Conservation (phyloP, 2,113 vertebrate genomes). For the Ptilorrhoa leucosticta region DNA sequence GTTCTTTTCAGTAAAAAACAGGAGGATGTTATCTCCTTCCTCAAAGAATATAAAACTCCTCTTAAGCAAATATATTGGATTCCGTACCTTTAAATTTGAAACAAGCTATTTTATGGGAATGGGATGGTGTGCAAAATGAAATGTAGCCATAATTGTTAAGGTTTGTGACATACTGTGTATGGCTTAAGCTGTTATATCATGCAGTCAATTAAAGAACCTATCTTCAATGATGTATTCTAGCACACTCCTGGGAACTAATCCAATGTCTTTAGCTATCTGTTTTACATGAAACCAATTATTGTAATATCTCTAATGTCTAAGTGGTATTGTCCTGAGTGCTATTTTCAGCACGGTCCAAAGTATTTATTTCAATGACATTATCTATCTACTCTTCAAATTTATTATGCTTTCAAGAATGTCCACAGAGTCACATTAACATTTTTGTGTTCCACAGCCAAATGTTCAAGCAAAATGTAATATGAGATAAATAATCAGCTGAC, state of each 20-base stretch:
- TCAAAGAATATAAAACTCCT: not conserved
- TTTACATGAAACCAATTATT: conserved; percentile 49
- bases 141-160: not conserved
- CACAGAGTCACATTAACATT: conserved; percentile 11
- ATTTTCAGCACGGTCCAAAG: not conserved
- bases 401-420: conserved; percentile 38
- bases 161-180: not conserved
- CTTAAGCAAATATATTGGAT: not conserved
- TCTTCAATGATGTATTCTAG: not conserved
- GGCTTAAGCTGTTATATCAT: not conserved
- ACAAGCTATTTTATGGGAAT: not conserved
- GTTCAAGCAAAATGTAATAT: not conserved
- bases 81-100: conserved; percentile 6
- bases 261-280: conserved; percentile 33
- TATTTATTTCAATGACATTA: not conserved
- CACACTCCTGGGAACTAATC: conserved; percentile 20
- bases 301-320: conserved; percentile 22
- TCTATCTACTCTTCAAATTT: conserved; percentile 28
- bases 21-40: not conserved
- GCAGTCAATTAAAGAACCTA: not conserved
- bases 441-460: conserved; percentile 1
- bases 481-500: conserved; percentile 25
- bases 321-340: not conserved
- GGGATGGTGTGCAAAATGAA: not conserved
- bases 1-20: not conserved